These are phyloP conservation scores for Actinostola sp. DNA, from an alignment of 92 coral and sea anemone species.

Conservation along the genomic window DNA sequence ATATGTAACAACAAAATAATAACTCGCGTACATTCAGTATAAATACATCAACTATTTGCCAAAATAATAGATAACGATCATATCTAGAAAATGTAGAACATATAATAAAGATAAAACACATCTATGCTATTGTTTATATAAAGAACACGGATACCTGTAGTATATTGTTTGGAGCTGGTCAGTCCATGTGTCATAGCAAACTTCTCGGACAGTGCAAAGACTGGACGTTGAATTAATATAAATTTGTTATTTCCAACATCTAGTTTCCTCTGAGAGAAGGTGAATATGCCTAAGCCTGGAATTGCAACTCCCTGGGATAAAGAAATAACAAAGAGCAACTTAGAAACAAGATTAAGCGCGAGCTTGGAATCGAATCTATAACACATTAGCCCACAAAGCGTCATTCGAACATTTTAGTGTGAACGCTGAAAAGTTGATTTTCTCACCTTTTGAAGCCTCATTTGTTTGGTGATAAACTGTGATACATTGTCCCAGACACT, in stretches of 20 bases:
- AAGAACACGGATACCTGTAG: conserved; percentile 64
- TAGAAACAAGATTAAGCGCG: background rate
- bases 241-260: conserved; percentile 92
- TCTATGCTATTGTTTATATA: background rate
- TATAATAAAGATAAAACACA: background rate
- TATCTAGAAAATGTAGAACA: background rate
- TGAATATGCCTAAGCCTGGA: conserved; percentile 91
- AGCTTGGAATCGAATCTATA: background rate
- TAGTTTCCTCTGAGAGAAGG: conserved; percentile 88
- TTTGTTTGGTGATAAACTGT: conserved; percentile 82
- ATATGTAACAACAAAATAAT: too few relatives aligned
- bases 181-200: conserved; percentile 97
- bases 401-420: background rate
- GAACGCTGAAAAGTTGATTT: background rate
- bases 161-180: conserved; percentile 88
- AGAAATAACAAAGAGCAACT: background rate
- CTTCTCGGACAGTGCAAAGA: conserved; percentile 92
- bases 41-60: background rate
- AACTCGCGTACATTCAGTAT: too few relatives aligned
- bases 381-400: too few relatives aligned
- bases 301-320: conserved; percentile 93
- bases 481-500: conserved; percentile 95
- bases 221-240: conserved; percentile 92
- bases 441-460: conserved; percentile 90
- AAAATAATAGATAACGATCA: background rate